Conservation (phyloP, 2,888 invertebrate genomes). For the Chymomyza amoena region DNA sequence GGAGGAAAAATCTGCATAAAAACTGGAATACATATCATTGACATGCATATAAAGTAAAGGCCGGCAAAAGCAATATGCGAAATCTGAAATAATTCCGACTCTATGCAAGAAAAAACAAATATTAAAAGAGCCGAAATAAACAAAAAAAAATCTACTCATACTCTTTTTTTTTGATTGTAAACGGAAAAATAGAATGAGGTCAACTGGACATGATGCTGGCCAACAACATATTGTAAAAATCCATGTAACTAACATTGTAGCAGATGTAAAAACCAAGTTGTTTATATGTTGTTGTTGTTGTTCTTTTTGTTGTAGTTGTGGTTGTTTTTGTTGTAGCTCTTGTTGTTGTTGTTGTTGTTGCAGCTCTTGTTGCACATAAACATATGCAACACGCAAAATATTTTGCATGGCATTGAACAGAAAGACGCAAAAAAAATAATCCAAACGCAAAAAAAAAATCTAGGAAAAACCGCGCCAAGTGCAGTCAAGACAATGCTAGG, state of each 20-base stretch:
- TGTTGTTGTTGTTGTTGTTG: neutral
- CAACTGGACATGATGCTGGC: conserved; percentile 57
- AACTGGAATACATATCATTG: neutral
- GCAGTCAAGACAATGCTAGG: conserved; percentile 9
- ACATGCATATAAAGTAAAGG: conserved; percentile 4
- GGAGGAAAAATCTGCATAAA: conserved; percentile 5
- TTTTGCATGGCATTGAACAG: neutral
- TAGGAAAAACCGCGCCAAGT: conserved; percentile 30
- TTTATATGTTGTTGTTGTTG: neutral
- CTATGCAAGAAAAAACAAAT: neutral
- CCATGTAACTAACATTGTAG: conserved; percentile 48
- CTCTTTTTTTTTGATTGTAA: neutral
- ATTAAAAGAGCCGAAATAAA: neutral
- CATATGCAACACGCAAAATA: neutral
- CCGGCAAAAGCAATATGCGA: conserved; percentile 16
- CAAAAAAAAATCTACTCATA: neutral
- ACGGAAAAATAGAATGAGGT: conserved; percentile 43
- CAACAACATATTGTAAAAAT: conserved; percentile 35
- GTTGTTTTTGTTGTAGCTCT: neutral
- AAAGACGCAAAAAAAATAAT: neutral
- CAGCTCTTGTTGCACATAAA: neutral
- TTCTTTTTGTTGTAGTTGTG: too few species aligned
- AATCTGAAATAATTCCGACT: neutral
- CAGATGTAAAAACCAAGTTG: conserved; percentile 38
- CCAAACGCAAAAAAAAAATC: conserved; percentile 15